Base-by-base conservation (phyloP, 2,797 vertebrate species). In the Uromys caudimaculatus region DNA sequence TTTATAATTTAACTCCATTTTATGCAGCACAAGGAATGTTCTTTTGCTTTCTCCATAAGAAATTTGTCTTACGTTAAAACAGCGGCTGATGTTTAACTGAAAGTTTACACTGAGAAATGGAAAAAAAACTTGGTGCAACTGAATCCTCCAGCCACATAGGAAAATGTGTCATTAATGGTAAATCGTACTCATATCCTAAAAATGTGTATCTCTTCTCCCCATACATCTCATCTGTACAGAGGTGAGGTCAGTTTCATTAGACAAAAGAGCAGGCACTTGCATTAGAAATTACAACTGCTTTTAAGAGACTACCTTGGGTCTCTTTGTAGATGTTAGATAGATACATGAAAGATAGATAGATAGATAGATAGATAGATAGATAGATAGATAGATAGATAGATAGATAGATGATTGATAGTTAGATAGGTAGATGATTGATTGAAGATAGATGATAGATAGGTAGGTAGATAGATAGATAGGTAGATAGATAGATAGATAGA, bases 261-360 rank as follows among this genome's bases (percentile, higher is more conserved):
- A 78, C 85, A 83, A 78, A 41, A 56, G 44, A 52, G 8, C 12
- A 95, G 58, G 54, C 0, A 75, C 58, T 93, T 21, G 10, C 17
- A 64, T 75, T 27, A 60, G 96, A 95, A 90, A 54, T 79, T 50
- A 23, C 9, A 58, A 29, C 10, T 69, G 41, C 44, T 97, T 95
- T 69, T 96, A 97, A 75, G 77, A 73, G 12, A 1, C 6, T 14
- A 19, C 0, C 44, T 89, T 29, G n/a, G 17, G 87, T 85, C 58
- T 84, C 67, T 58, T 73, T 41, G 62, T 14, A 64, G 62, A 35
- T 64, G 62, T 13, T 54, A 54, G 52, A 13, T n/a, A n/a, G n/a
- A n/a, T n/a, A n/a, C n/a, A n/a, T n/a, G n/a, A n/a, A n/a, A 64
- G 62, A 64, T 62, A 62, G 27, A 29, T 29, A 62, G 27, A 29